Percentiles rank a stretch among this genome's conserved stretches.
Conservation (phyloP, 1,140 invertebrate species). For the Ditylenchus dipsaci region DNA sequence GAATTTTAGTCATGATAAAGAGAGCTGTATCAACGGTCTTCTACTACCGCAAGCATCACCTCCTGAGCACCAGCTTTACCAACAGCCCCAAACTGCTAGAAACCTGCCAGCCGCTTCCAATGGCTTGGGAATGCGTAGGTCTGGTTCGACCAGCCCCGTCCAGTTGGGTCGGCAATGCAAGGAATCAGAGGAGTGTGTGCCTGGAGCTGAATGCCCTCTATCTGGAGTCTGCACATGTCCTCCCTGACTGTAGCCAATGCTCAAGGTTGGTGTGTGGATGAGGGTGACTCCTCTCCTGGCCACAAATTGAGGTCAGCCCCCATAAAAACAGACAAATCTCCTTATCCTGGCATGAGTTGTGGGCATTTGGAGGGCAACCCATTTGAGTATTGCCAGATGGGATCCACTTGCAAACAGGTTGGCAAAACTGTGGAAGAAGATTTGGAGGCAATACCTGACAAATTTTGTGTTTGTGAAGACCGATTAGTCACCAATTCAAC, state of each 20-base stretch:
- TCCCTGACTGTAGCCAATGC: constrained; percentile 31
- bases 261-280: constrained; percentile 20
- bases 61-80: background rate
- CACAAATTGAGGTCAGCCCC: background rate
- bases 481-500: constrained; percentile 39
- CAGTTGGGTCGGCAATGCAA: constrained; percentile 25
- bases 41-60: constrained; percentile 13
- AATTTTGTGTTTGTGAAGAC: constrained; percentile 16
- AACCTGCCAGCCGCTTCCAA: background rate
- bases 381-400: background rate
- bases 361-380: background rate
- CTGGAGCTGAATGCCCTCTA: constrained; percentile 29
- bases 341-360: background rate
- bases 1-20: constrained; percentile 23
- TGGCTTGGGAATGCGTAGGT: background rate
- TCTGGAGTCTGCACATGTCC: constrained; percentile 39
- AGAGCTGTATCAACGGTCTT: constrained; percentile 43
- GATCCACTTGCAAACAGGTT: background rate
- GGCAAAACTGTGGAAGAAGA: background rate
- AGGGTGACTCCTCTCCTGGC: background rate
- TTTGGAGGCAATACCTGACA: background rate
- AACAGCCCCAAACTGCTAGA: background rate
- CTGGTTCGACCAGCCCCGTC: background rate
- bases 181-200: constrained; percentile 25
- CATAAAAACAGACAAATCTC: background rate